A percentile compares a stretch with the other conserved stretches of the same genome.
Conservation (phyloP, 2,797 vertebrate species). For the Rhyacichthys aspro region DNA sequence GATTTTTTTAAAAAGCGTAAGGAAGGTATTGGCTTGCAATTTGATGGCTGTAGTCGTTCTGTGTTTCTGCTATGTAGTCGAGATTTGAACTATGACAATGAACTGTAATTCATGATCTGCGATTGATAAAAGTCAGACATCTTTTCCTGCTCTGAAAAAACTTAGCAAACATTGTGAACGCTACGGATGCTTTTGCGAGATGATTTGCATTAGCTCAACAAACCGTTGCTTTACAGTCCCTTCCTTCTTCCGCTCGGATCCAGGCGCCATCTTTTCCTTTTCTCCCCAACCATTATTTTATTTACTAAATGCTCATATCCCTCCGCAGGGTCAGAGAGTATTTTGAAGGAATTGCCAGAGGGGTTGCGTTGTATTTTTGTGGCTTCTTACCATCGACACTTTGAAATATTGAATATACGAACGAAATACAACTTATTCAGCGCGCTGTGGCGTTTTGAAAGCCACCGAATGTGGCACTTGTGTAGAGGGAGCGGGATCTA, state of each 20-base stretch:
- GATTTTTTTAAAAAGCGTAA: not conserved
- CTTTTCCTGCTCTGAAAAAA: constrained; percentile 1
- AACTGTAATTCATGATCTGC: too few relatives aligned
- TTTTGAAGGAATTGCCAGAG: constrained; percentile 76
- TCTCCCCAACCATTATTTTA: constrained; percentile 78
- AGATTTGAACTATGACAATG: not conserved
- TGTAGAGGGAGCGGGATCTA: constrained; percentile 65
- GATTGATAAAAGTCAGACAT: constrained; percentile 25
- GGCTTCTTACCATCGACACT: constrained; percentile 3
- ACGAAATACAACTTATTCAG: not conserved
- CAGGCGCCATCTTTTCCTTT: constrained; percentile 64
- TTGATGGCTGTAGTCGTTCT: not conserved
- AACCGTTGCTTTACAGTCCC: constrained; percentile 18
- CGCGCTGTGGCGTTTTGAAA: not conserved
- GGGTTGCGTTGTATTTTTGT: constrained; percentile 12
- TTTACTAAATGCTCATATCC: constrained; percentile 85
- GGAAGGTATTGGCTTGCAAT: not conserved
- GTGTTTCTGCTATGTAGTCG: not conserved
- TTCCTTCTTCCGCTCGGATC: constrained; percentile 29
- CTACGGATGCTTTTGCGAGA: constrained; percentile 11
- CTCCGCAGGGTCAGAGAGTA: constrained; percentile 86
- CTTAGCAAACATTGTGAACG: constrained; percentile 20
- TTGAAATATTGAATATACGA: not conserved
- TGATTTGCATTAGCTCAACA: constrained; percentile 48
- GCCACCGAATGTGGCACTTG: constrained; percentile 34